Evolutionary conservation across 2,888 invertebrate species (phyloP), one percentile per base, ranked within the genome.

Genomic region (Leptinotarsa peninsularis): DNA sequence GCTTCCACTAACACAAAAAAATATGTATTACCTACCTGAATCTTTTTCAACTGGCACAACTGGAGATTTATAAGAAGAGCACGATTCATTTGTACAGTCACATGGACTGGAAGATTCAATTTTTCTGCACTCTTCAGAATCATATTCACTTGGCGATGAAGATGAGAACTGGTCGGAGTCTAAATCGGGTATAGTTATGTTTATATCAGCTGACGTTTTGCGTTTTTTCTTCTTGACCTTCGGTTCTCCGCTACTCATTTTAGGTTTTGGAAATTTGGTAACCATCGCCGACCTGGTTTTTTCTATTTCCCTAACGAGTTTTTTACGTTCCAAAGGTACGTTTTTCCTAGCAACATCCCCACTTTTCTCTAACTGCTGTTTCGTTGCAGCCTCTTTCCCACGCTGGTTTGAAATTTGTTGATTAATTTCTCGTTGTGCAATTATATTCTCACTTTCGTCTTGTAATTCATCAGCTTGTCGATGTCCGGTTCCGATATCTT

Each of bases 401-500:
- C 91, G 84, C 80, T 87, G 85, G 33, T 83, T 79, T 10, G 90
- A 89, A 67, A 81, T 13, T 80, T 81, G 74, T 74, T 80, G 60
- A 75, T 80, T 81, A 58, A 72, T 18, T 72, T 67, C 66, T 60
- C 72, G 73, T 74, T 82, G 78, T 70, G 81, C 77, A 43, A 77
- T 73, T 17, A 81, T 54, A 66, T 76, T 56, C 67, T 82, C 84
- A 60, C 86, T 85, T 66, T 87, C 86, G 79, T 89, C 85, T 43
- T 88, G 87, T 73, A 89, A 87, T 14, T 84, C 72, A 21, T 84
- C 84, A 49, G 91, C 91, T 67, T 88, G 85, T 18, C 84, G 84
- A 81, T 91, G 91, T 0, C 89, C 91, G 27, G 87, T 82, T 3
- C 91, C 91, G 60, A 91, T 88, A 80, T 90, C 89, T 78, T 89